Conservation (phyloP, 2,888 invertebrate species). For the Ephialtes manifestator region DNA sequence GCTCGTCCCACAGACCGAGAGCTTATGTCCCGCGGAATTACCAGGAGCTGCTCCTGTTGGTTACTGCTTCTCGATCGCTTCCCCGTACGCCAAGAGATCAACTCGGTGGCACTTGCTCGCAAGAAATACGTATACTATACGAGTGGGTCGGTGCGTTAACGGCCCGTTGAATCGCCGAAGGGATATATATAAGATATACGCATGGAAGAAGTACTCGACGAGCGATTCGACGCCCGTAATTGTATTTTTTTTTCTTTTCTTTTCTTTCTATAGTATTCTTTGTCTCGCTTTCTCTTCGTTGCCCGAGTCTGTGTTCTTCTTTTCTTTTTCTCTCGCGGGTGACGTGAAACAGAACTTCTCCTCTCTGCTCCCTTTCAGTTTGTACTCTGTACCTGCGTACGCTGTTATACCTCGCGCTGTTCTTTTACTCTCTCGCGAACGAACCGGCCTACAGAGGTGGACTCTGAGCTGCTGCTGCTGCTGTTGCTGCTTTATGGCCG, state of each 20-base stretch:
- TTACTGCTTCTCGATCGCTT: slow-evolving; percentile 47
- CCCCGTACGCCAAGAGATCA: slow-evolving; percentile 52
- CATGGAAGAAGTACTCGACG: slow-evolving; percentile 66
- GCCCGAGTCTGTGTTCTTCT: neutral
- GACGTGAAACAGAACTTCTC: slow-evolving; percentile 51
- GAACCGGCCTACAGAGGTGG: slow-evolving; percentile 38
- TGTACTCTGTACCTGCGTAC: slow-evolving; percentile 12
- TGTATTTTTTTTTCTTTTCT: slow-evolving; percentile 69
- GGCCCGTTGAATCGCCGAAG: slow-evolving; percentile 63
- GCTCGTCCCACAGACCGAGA: slow-evolving; percentile 30
- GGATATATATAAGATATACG: slow-evolving; percentile 54
- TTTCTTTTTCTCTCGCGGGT: slow-evolving; percentile 36
- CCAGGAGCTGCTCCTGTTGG: slow-evolving; percentile 13
- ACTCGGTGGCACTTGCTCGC: slow-evolving; percentile 48
- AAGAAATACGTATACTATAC: slow-evolving; percentile 57
- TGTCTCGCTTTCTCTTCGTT: slow-evolving; percentile 35
- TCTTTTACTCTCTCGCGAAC: slow-evolving; percentile 53
- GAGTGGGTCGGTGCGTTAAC: slow-evolving; percentile 63
- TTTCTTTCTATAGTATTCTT: slow-evolving; percentile 33
- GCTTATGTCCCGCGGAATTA: slow-evolving; percentile 36
- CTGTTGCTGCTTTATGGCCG: slow-evolving; percentile 65
- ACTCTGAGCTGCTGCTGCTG: slow-evolving; percentile 54
- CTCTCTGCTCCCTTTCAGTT: slow-evolving; percentile 34
- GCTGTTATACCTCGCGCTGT: slow-evolving; percentile 33
- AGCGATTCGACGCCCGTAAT: slow-evolving; percentile 70